Evolutionary conservation across 2,888 invertebrate species (phyloP).

Genomic region (Gisinianus flammeolus): DNA sequence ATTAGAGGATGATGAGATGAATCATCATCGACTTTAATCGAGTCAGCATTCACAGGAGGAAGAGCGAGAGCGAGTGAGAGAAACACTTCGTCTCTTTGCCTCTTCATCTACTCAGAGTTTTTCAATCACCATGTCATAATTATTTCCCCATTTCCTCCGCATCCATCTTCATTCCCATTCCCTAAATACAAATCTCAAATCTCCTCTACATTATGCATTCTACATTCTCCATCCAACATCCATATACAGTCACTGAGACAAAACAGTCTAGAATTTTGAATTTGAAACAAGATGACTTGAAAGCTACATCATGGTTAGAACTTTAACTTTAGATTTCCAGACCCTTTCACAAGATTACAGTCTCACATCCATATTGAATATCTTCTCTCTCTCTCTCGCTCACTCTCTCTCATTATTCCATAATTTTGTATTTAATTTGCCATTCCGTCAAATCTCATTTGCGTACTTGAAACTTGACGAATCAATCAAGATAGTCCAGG

Average conservation of each 20-base stretch:
- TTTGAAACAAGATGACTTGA: no score
- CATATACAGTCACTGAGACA: constrained; percentile 4
- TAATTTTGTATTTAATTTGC: background rate
- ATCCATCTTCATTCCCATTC: constrained; percentile 41
- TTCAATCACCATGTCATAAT: constrained; percentile 54
- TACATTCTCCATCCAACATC: constrained; percentile 6
- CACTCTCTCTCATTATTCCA: background rate
- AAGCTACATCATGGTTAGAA: no score
- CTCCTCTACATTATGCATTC: no score
- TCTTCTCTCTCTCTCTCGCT: background rate
- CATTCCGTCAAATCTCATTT: no score
- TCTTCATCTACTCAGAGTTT: constrained; percentile 17
- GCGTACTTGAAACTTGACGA: no score
- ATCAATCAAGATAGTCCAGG: no score
- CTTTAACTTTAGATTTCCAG: no score
- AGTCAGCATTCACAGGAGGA: constrained; percentile 44
- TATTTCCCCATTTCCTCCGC: constrained; percentile 50
- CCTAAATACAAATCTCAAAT: background rate
- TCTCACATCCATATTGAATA: no score
- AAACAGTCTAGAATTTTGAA: no score
- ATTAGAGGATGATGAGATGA: constrained; percentile 46
- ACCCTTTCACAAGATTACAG: no score
- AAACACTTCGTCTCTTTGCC: constrained; percentile 15
- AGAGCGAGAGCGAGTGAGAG: constrained; percentile 4
- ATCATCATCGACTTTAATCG: constrained; percentile 56